Evolutionary conservation across 2,797 vertebrate genomes (phyloP), one percentile per base, ranked within the genome.

Genomic region (Philypnodon macrostomus): DNA sequence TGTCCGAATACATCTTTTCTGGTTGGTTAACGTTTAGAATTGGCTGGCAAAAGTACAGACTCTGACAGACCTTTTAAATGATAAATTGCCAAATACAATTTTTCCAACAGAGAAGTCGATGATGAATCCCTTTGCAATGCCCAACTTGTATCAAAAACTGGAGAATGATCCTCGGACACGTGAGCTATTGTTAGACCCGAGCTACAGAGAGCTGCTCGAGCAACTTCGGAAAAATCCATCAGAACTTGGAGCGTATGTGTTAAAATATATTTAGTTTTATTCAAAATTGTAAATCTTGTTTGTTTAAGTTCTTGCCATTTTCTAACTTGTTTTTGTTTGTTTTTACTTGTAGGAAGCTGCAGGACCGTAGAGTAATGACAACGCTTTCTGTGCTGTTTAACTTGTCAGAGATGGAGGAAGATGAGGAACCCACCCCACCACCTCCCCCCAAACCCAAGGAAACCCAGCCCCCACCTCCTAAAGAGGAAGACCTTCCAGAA

Each of bases 321-420:
- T 2, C 9, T 24, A n/a, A 13, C 18, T 35, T 27, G 36, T 52
- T 7, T 67, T n/a, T n/a, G n/a, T n/a, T n/a, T n/a, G n/a, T n/a
- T n/a, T n/a, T n/a, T n/a, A n/a, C n/a, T n/a, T n/a, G n/a, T 47
- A 96, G 95, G 67, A 94, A 91, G 67, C 85, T 97, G 27, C 94
- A 96, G 67, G 95, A 97, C 70, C 92, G 91, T 2, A 84, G 94
- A 45, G 91, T 97, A 53, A 97, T 96, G 94, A 92, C 93, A 0
- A 96, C 95, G 0, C 92, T 97, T 1, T 96, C 95, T 3, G 95
- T 97, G 37, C 86, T 97, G 47, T 88, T 97, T 0, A 95, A 97
- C 63, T 85, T 96, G 32, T 91, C 92, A 5, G 87, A 89, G 9
- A 89, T 89, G 73, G 95, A 96, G 1, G 95, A 97, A 7, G 95